Conservation (phyloP, 2,888 invertebrate species). For the Hirtodrosophila alboralis region DNA sequence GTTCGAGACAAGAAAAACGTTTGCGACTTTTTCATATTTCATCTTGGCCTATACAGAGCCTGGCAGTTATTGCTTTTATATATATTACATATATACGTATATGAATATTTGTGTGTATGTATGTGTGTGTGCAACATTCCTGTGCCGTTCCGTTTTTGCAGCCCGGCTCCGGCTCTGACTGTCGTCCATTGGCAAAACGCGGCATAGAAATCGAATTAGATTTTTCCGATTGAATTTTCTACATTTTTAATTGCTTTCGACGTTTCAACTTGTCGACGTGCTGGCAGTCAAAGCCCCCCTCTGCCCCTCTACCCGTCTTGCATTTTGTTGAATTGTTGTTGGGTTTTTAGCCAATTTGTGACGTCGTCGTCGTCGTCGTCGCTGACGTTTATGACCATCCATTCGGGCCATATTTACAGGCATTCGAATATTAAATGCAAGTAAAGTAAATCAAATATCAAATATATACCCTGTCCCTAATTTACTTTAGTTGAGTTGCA, state of each 20-base stretch:
- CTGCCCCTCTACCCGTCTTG: neutral
- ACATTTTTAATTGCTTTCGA: constrained; percentile 83
- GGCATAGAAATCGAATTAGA: constrained; percentile 82
- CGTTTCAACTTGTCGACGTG: constrained; percentile 73
- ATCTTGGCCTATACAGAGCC: constrained; percentile 64
- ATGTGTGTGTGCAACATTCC: constrained; percentile 49
- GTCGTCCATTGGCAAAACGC: constrained; percentile 70
- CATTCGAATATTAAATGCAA: constrained; percentile 64
- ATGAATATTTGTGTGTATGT: constrained; percentile 13
- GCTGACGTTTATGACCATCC: constrained; percentile 71
- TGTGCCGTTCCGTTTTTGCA: constrained; percentile 47
- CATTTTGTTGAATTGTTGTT: constrained; percentile 56
- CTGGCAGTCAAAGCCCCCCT: constrained; percentile 11
- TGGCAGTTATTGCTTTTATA: constrained; percentile 73
- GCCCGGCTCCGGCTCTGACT: constrained; percentile 39
- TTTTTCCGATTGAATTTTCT: constrained; percentile 84
- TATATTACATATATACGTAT: no score
- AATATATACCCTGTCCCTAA: constrained; percentile 63
- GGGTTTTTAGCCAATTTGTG: constrained; percentile 72
- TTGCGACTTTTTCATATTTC: constrained; percentile 67
- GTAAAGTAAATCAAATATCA: constrained; percentile 74
- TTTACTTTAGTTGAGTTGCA: constrained; percentile 68
- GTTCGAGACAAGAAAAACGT: constrained; percentile 50
- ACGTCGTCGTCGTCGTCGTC: no score
- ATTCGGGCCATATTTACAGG: constrained; percentile 16